Base-by-base conservation (phyloP, 2,113 vertebrate genomes). In the Siphamia tubifer region DNA sequence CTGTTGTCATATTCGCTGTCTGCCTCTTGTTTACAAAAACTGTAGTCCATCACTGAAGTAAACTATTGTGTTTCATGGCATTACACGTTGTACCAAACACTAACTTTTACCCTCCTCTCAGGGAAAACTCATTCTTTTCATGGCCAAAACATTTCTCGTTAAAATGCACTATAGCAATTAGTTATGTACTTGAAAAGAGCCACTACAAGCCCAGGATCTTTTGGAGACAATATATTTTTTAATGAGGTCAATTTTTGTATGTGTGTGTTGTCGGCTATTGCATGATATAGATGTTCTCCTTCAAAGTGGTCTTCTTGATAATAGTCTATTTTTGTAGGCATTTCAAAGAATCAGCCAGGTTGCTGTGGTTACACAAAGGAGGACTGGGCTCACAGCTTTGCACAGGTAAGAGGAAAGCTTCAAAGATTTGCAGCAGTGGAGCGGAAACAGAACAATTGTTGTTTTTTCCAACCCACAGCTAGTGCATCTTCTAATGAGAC, bases 401-500 rank as follows among this genome's bases (percentile, higher is more conserved):
- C 68, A 69, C 83, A 87, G 81, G 85, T 90, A 87, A 83, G 75
- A 65, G 61, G 75, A 68, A 49, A 62, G 44, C 81, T 84, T 90
- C 81, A 90, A 85, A 89, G 83, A 84, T 74, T 39, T 80, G 47
- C 57, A 30, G 60, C 40, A 38, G 55, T 54, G 28, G 56, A 78
- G 70, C 32, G 24, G 62, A 77, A 79, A 84, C 44, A 69, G 52
- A 81, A 73, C 60, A 65, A 79, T 79, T 82, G 77, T 89, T 87
- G 68, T 89, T 82, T 82, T 79, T 65, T 81, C 66, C 63, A 71
- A 61, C 35, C 53, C 68, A 53, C 64, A 56, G 52, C 61, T 15
- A 34, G 70, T 44, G 54, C 60, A 44, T 68, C 74, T 84, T 81
- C 67, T 88, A 91, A 91, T 81, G 82, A 91, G 83, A 84, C 87